These are phyloP conservation scores for Anoura caudifer DNA, from an alignment of 2,113 vertebrate genomes.

Conservation along the genomic window DNA sequence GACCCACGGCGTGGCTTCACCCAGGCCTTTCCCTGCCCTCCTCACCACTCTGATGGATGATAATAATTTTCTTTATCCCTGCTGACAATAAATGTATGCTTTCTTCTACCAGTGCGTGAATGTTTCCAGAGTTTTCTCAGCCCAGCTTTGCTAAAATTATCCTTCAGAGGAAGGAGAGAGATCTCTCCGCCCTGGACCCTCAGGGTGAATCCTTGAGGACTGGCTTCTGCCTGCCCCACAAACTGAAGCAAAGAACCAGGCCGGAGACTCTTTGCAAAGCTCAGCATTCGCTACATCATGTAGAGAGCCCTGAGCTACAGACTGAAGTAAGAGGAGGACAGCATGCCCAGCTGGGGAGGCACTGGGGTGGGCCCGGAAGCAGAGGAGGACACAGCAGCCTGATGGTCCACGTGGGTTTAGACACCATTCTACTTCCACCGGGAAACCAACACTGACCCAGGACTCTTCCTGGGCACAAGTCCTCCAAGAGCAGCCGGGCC, in stretches of 20 bases:
- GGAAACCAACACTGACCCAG: not conserved
- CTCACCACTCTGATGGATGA: conserved; percentile 40
- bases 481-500: not conserved
- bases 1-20: not conserved
- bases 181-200: not conserved
- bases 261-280: not conserved
- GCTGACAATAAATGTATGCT: conserved; percentile 58
- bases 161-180: not conserved
- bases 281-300: not conserved
- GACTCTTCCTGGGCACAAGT: not conserved
- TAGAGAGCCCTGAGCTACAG: not conserved
- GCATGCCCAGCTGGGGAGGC: not conserved
- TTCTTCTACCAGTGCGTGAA: conserved; percentile 3
- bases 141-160: conserved; percentile 31
- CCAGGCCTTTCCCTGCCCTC: conserved; percentile 1
- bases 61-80: conserved; percentile 57
- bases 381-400: not conserved
- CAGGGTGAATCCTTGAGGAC: not conserved
- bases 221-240: not conserved
- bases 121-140: conserved; percentile 21
- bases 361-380: not conserved
- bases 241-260: not conserved
- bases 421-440: not conserved
- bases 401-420: fast-evolving
- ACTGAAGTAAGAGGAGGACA: not conserved